Conservation (phyloP, 2,888 invertebrate genomes). For the Panopea generosa region DNA sequence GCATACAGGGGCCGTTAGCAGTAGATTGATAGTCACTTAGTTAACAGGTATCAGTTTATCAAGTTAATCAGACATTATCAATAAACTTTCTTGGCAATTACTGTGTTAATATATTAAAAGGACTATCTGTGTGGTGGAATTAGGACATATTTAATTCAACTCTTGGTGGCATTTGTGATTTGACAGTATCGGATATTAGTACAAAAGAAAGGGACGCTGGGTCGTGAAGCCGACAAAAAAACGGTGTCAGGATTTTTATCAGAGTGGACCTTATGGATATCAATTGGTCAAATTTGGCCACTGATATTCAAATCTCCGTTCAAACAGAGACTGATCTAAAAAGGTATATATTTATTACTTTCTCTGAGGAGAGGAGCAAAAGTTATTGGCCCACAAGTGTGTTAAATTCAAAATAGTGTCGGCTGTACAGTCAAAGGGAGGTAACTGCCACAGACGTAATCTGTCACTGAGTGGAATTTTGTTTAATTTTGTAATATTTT, state of each 20-base stretch:
- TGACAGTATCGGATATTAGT: constrained; percentile 22
- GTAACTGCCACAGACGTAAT: constrained; percentile 35
- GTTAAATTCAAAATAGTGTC: too few relatives aligned
- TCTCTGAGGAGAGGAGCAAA: too few relatives aligned
- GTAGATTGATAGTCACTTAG: constrained; percentile 58
- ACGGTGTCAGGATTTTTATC: neutral
- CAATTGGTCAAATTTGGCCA: constrained; percentile 66
- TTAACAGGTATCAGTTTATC: constrained; percentile 60
- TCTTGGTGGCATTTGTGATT: neutral
- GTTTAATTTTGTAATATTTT: neutral
- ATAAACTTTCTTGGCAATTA: constrained; percentile 9
- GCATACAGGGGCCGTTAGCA: constrained; percentile 55
- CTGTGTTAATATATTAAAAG: neutral
- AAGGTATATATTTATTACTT: constrained; percentile 43
- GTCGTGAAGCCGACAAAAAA: constrained; percentile 25
- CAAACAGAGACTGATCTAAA: constrained; percentile 67
- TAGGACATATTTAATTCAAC: neutral
- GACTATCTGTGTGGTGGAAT: neutral
- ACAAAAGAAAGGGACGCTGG: constrained; percentile 52
- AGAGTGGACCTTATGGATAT: constrained; percentile 49
- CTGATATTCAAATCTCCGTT: constrained; percentile 72
- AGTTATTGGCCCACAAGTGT: too few relatives aligned
- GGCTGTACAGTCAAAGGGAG: constrained; percentile 56
- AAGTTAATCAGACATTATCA: constrained; percentile 22
- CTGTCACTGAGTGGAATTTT: constrained; percentile 6